These are phyloP conservation scores for Capitulum mitella DNA, from an alignment of 2,888 invertebrate genomes.

Conservation along the genomic window DNA sequence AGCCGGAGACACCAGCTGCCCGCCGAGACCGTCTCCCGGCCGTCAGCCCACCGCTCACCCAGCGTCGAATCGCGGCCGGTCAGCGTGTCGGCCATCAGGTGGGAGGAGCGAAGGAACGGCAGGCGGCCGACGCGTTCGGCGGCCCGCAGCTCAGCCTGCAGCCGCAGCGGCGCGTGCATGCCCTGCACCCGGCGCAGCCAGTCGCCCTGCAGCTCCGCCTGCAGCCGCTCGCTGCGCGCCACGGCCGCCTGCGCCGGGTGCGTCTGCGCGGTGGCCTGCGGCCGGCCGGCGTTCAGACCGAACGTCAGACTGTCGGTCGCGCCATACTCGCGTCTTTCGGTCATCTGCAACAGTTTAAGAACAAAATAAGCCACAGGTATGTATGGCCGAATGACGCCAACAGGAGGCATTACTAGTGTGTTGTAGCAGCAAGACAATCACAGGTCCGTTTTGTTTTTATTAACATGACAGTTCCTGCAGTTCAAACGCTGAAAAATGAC, in stretches of 20 bases:
- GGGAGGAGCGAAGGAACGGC: constrained; percentile 40
- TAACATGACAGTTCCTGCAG: no score
- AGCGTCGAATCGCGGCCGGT: constrained; percentile 44
- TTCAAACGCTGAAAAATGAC: no score
- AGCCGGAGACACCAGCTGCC: no score
- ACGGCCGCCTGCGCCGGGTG: constrained; percentile 21
- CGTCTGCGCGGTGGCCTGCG: not conserved
- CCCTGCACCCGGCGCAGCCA: constrained; percentile 43
- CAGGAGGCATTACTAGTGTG: no score
- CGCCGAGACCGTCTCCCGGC: no score
- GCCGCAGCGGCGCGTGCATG: constrained; percentile 45
- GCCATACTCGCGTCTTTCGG: not conserved
- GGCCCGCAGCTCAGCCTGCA: constrained; percentile 44
- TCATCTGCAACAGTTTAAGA: not conserved
- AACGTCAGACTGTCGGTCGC: not conserved
- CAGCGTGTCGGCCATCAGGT: constrained; percentile 44
- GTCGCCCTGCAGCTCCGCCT: not conserved
- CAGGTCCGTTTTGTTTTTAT: no score
- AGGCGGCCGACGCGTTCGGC: constrained; percentile 40
- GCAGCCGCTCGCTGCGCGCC: not conserved
- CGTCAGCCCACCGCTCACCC: no score
- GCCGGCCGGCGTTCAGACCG: constrained; percentile 1
- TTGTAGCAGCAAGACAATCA: no score
- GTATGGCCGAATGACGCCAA: no score
- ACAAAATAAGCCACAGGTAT: no score